phyloP scores from a whole-genome alignment of 2,797 vertebrate species.

The Austrolebias charrua region DNA sequence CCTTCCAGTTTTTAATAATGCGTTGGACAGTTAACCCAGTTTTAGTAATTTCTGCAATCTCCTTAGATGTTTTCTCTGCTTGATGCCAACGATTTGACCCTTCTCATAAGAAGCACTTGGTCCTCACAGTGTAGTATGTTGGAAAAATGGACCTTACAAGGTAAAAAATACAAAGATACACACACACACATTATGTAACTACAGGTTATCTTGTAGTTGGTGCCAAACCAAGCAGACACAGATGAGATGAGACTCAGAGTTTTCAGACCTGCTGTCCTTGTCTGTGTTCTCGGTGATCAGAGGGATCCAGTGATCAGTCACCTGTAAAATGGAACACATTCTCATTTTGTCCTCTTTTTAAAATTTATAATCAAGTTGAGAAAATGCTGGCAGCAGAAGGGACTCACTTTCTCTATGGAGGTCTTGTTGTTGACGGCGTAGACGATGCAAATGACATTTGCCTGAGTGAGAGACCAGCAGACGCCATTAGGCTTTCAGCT shows the following conservation, averaged over 20 bases:
- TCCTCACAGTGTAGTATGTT: not conserved
- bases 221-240: not conserved
- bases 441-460: conserved; percentile 84
- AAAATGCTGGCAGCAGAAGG: conserved; percentile 11
- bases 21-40: too few relatives aligned
- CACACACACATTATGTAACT: not conserved
- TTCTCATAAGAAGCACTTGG: too few relatives aligned
- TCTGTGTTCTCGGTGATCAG: conserved; percentile 96
- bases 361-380: conserved; percentile 29
- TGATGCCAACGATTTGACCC: too few relatives aligned
- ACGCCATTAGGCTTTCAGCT: conserved; percentile 24
- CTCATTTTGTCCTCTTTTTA: not conserved
- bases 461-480: conserved; percentile 55
- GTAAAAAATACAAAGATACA: not conserved
- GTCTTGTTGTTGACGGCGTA: conserved; percentile 83
- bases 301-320: conserved; percentile 97
- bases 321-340: conserved; percentile 68
- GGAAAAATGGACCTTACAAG: too few relatives aligned
- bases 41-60: too few relatives aligned
- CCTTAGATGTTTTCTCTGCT: too few relatives aligned
- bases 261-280: conserved; percentile 93
- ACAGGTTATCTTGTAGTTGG: not conserved
- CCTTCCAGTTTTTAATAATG: too few relatives aligned
- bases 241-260: not conserved
- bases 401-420: conserved; percentile 81